These are phyloP conservation scores for Parotocinclus haroldoi DNA, from an alignment of 2,797 vertebrate species.

Conservation along the genomic window DNA sequence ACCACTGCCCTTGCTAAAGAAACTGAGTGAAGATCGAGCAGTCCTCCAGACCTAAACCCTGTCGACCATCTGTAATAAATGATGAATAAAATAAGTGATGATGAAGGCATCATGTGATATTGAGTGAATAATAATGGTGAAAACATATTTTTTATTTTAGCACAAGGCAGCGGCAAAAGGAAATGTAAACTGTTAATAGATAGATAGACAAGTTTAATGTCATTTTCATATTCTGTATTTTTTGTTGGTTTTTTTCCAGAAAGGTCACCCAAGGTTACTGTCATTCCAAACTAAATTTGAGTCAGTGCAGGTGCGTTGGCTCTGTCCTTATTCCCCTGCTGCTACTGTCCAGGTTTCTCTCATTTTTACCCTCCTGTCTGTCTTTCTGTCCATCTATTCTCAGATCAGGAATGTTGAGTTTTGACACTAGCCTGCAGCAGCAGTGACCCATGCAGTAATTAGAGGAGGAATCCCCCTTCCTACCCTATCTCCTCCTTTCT, in stretches of 20 bases:
- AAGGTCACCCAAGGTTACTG: conserved; percentile 62
- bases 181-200: too few relatives aligned
- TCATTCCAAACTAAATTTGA: conserved; percentile 61
- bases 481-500: conserved; percentile 42
- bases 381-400: conserved; percentile 47
- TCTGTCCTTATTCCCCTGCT: conserved; percentile 36
- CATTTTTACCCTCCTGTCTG: conserved; percentile 21
- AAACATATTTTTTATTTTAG: too few relatives aligned
- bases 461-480: conserved; percentile 80
- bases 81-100: too few relatives aligned
- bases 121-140: too few relatives aligned
- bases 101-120: too few relatives aligned
- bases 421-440: conserved; percentile 81
- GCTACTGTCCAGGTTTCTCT: conserved; percentile 40
- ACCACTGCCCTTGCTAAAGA: too few relatives aligned
- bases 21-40: too few relatives aligned
- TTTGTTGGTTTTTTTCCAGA: conserved; percentile 55
- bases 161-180: too few relatives aligned
- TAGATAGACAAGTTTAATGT: too few relatives aligned
- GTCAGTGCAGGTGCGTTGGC: conserved; percentile 54
- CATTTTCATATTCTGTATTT: conserved; percentile 37
- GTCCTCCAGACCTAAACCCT: too few relatives aligned
- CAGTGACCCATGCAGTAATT: conserved; percentile 93
- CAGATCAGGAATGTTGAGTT: conserved; percentile 81
- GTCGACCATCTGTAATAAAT: too few relatives aligned